Conservation (phyloP, 2,797 vertebrate species). For the Semaprochilodus insignis region DNA sequence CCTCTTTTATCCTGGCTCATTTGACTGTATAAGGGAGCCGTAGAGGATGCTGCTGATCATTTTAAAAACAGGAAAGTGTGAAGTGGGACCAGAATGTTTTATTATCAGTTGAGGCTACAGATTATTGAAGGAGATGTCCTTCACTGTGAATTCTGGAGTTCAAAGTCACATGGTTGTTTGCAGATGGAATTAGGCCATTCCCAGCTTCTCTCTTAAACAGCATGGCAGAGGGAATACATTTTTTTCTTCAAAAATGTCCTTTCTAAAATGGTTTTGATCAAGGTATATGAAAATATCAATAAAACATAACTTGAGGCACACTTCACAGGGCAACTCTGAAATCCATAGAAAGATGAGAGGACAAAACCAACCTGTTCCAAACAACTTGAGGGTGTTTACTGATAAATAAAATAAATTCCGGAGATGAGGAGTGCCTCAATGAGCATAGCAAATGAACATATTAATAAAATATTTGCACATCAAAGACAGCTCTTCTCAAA, state of each 20-base stretch:
- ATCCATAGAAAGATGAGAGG: slow-evolving; percentile 57
- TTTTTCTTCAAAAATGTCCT: neutral
- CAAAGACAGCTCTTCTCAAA: slow-evolving; percentile 53
- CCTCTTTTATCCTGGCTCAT: too few relatives aligned
- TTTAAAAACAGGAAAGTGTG: too few relatives aligned
- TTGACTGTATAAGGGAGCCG: too few relatives aligned
- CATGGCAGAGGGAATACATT: slow-evolving; percentile 37
- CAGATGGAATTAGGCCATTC: slow-evolving; percentile 36
- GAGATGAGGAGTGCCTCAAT: slow-evolving; percentile 53
- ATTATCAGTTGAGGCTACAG: neutral
- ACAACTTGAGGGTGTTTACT: slow-evolving; percentile 64
- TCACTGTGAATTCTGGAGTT: neutral
- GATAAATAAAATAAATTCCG: slow-evolving; percentile 63
- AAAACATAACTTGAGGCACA: slow-evolving; percentile 60
- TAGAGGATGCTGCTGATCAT: too few relatives aligned
- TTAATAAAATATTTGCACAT: slow-evolving; percentile 66
- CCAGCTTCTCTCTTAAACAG: slow-evolving; percentile 12
- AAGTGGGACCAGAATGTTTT: too few relatives aligned
- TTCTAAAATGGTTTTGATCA: slow-evolving; percentile 36
- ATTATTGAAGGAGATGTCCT: slow-evolving; percentile 28
- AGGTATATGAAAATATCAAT: slow-evolving; percentile 63
- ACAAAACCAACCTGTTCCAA: slow-evolving; percentile 62
- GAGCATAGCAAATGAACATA: slow-evolving; percentile 63
- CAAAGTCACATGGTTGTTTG: slow-evolving; percentile 27
- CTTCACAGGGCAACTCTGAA: slow-evolving; percentile 49